phyloP scores from a whole-genome alignment of 2,888 invertebrate genomes.

The Drosophila greeni region DNA sequence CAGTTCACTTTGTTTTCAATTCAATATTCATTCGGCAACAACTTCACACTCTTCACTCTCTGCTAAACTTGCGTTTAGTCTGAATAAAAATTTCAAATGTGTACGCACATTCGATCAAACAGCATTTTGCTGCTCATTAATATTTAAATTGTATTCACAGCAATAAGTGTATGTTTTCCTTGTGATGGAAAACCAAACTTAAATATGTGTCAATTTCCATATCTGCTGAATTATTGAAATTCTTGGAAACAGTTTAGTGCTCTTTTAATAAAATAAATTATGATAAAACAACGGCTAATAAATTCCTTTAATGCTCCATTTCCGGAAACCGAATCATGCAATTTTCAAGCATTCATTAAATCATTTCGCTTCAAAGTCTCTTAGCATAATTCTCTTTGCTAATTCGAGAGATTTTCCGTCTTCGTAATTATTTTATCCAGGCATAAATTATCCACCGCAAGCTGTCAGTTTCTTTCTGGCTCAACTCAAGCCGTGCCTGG shows the following conservation, averaged over 20 bases:
- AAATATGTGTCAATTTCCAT: neutral
- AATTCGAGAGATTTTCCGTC: neutral
- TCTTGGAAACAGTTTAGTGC: neutral
- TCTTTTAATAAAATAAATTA: neutral
- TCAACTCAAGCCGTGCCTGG: constrained; percentile 11
- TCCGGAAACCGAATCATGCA: neutral
- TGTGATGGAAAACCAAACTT: neutral
- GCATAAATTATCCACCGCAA: constrained; percentile 23
- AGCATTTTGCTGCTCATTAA: constrained; percentile 13
- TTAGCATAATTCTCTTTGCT: constrained; percentile 2
- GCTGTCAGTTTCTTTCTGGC: constrained; percentile 11
- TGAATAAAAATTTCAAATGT: constrained; percentile 6
- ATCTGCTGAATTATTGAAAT: constrained; percentile 1
- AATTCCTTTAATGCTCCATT: neutral
- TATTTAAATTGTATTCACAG: constrained; percentile 12
- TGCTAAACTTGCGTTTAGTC: neutral
- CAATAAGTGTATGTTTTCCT: neutral
- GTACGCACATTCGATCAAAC: constrained; percentile 16
- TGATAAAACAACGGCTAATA: neutral
- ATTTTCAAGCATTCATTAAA: constrained; percentile 1
- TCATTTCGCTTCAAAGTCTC: neutral
- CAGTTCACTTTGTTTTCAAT: neutral
- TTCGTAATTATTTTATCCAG: constrained; percentile 16
- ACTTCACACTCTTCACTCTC: constrained; percentile 7
- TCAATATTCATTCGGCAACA: neutral